Evolutionary conservation across 2,113 vertebrate genomes (phyloP).

Genomic region (Ictalurus punctatus): DNA sequence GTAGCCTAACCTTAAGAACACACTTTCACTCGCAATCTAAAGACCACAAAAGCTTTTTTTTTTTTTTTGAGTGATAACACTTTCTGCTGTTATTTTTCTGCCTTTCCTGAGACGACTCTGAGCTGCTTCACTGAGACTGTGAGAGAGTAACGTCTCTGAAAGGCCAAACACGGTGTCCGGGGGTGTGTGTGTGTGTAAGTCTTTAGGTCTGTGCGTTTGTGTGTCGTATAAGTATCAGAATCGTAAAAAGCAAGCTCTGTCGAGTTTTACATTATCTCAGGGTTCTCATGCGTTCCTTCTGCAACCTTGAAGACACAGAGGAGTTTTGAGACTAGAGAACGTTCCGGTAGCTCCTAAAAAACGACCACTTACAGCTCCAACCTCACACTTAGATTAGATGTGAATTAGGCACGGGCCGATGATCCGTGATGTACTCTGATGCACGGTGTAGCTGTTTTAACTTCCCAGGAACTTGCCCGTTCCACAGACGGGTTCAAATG

Average conservation of each 20-base stretch:
- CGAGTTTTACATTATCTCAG: slow-evolving; percentile 70
- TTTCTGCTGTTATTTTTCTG: background rate
- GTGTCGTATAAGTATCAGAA: background rate
- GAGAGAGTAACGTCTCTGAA: slow-evolving; percentile 11
- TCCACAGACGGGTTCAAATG: background rate
- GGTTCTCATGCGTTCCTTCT: slow-evolving; percentile 60
- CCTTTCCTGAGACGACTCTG: slow-evolving; percentile 9
- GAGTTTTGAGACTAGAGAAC: slow-evolving; percentile 13
- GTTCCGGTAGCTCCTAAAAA: slow-evolving; percentile 9
- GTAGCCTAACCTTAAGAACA: background rate
- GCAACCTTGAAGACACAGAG: slow-evolving; percentile 1
- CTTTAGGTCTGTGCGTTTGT: background rate
- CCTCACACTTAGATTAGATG: background rate
- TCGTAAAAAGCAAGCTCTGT: slow-evolving; percentile 1
- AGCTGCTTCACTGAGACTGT: slow-evolving; percentile 37
- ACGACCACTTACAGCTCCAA: background rate
- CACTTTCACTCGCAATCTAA: background rate
- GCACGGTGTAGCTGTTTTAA: background rate
- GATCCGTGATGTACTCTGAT: background rate
- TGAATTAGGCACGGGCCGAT: background rate
- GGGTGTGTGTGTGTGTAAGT: background rate
- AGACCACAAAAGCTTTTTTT: background rate
- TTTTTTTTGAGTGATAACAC: background rate
- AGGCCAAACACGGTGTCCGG: slow-evolving; percentile 6
- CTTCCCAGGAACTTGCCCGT: background rate